Percentiles rank a stretch among this genome's conserved stretches.
phyloP scores from a whole-genome alignment of 2,888 invertebrate species.

The Galeopsomyia nigrocyanea region DNA sequence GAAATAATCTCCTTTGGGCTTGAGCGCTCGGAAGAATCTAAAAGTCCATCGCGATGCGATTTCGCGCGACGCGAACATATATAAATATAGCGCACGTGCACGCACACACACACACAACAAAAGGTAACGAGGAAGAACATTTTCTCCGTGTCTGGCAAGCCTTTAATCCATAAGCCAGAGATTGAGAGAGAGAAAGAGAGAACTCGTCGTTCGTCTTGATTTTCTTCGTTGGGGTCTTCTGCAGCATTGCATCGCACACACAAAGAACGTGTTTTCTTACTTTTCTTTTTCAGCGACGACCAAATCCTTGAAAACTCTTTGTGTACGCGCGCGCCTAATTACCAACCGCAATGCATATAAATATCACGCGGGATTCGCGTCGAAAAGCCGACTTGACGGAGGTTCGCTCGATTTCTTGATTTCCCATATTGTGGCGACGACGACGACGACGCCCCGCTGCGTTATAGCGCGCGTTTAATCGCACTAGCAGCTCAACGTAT shows the following conservation, averaged over 20 bases:
- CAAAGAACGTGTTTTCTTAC: too few relatives aligned
- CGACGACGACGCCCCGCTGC: slow-evolving; percentile 60
- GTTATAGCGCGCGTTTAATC: slow-evolving; percentile 68
- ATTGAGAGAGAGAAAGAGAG: too few relatives aligned
- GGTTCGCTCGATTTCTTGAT: slow-evolving; percentile 58
- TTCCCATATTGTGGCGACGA: slow-evolving; percentile 60
- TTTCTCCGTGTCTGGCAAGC: slow-evolving; percentile 19
- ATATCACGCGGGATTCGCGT: background rate
- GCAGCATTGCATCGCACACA: background rate
- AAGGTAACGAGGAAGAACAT: slow-evolving; percentile 25
- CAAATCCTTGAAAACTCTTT: too few relatives aligned
- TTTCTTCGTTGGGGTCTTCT: slow-evolving; percentile 5
- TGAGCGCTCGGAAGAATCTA: slow-evolving; percentile 12
- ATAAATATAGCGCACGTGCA: slow-evolving; percentile 23
- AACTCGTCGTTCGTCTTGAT: slow-evolving; percentile 32
- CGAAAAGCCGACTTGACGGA: background rate
- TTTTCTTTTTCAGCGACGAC: too few relatives aligned
- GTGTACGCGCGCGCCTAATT: slow-evolving; percentile 22
- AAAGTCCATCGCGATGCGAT: slow-evolving; percentile 25
- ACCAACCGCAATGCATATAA: slow-evolving; percentile 2
- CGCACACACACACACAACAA: background rate
- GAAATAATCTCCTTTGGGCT: slow-evolving; percentile 20
- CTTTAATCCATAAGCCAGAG: slow-evolving; percentile 19
- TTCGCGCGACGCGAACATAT: slow-evolving; percentile 2
- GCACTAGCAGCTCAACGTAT: slow-evolving; percentile 64